Base-by-base conservation (phyloP, 2,113 vertebrate genomes). In the Urocolius indicus region DNA sequence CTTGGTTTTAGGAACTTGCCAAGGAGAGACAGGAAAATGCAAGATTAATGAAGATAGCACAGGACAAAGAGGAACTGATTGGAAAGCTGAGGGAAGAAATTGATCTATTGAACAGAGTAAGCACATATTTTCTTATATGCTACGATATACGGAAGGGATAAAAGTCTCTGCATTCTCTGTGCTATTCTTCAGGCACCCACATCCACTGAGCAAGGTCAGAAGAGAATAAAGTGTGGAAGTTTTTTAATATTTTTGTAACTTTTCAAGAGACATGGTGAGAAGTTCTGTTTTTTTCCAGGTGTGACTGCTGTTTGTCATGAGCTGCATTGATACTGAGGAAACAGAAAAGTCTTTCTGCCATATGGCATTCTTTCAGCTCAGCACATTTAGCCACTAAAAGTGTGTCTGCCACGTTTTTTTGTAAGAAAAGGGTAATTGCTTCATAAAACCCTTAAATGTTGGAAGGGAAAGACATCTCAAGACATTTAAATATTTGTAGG, bases 21-120 rank as follows among this genome's bases (percentile, higher is more conserved):
- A 97, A 97, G 81, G 99, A 99, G 98, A 98, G 97, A 54, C 98
- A 99, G 96, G 99, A 99, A 97, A 99, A 98, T 77, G 75, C 67
- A 26, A 98, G 97, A 95, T 95, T 99, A 96, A 74, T 98, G 93
- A 99, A 98, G 93, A 94, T 98, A 87, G 96, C 98, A 12, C 98
- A 99, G 97, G 99, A 99, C 93, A 99, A 99, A 98, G 99, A 99
- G 22, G 99, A 99, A 78, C 96, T 99, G 96, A 99, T 99, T 51
- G 97, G 97, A 81, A 99, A 99, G 96, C 98, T 99, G 97, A 99
- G 98, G 96, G 99, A 99, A 96, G 99, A 99, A 97, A 99, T 99
- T 55, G 99, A 99, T 97, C 97, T 99, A 96, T 98, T 99, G 96
- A 99, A 99, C 97, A 98, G 99, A 98, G 99, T 99, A 97, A 99